Conservation (phyloP, 2,113 vertebrate genomes). For the Paradoxurus hermaphroditus region DNA sequence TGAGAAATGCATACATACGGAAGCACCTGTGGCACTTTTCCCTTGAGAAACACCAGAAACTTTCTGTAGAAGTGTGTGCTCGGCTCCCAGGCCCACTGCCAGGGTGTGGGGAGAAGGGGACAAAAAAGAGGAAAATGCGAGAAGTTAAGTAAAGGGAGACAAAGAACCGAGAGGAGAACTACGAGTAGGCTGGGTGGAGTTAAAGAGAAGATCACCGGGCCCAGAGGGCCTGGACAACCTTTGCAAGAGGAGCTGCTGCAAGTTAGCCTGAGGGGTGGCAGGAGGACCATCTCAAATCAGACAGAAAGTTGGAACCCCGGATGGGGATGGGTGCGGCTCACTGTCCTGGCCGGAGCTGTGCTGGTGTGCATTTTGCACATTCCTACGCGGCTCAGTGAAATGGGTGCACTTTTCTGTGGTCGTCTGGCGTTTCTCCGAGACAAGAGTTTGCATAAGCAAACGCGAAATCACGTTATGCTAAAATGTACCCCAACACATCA, state of each 20-base stretch:
- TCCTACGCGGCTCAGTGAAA: background rate
- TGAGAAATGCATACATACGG: background rate
- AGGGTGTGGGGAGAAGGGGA: background rate
- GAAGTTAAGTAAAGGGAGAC: background rate
- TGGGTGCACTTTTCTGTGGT: background rate
- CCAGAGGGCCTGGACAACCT: background rate
- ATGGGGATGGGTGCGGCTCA: background rate
- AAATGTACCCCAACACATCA: background rate
- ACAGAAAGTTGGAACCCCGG: background rate
- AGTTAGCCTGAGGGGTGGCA: background rate
- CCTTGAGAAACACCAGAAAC: background rate
- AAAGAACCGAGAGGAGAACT: background rate
- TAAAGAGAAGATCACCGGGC: background rate
- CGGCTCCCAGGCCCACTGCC: background rate
- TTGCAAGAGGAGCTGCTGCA: background rate
- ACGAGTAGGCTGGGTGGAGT: no score
- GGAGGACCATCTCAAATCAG: background rate
- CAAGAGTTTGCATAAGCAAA: background rate
- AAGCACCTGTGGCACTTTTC: background rate
- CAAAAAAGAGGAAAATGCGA: background rate
- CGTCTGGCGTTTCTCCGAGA: background rate
- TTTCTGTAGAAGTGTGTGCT: background rate
- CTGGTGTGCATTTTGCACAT: background rate
- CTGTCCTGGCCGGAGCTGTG: background rate
- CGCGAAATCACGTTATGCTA: background rate